A percentile compares a stretch with the other conserved stretches of the same genome.
phyloP scores from a whole-genome alignment of 2,888 invertebrate genomes.

The Melanotus villosus region DNA sequence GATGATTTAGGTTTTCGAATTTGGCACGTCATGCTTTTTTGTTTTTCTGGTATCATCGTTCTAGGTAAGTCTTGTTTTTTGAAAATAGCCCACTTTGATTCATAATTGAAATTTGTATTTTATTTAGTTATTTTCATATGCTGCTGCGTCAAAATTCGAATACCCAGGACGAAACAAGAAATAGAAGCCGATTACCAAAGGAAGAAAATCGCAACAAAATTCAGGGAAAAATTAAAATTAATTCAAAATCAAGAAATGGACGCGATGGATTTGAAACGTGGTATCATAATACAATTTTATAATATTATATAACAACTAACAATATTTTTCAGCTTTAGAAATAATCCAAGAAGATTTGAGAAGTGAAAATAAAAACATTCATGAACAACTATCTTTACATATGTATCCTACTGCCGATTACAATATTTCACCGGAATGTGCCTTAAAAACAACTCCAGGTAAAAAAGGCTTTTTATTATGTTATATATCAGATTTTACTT shows the following conservation, averaged over 20 bases:
- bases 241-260: slow-evolving; percentile 92
- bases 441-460: slow-evolving; percentile 60
- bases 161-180: slow-evolving; percentile 95
- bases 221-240: slow-evolving; percentile 83
- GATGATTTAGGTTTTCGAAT: slow-evolving; percentile 81
- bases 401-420: slow-evolving; percentile 61
- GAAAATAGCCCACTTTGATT: too few relatives aligned
- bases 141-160: slow-evolving; percentile 91
- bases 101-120: too few relatives aligned
- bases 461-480: too few relatives aligned
- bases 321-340: slow-evolving; percentile 73
- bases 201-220: slow-evolving; percentile 85
- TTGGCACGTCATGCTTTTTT: slow-evolving; percentile 87
- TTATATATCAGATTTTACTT: too few relatives aligned
- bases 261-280: slow-evolving; percentile 82
- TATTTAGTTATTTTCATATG: slow-evolving; percentile 90
- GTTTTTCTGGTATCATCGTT: slow-evolving; percentile 75
- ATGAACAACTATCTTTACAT: slow-evolving; percentile 53
- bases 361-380: slow-evolving; percentile 68
- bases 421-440: slow-evolving; percentile 68
- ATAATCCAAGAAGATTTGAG: slow-evolving; percentile 77
- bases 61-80: slow-evolving; percentile 75
- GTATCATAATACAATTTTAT: slow-evolving; percentile 65
- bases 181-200: slow-evolving; percentile 94
- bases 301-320: background rate